phyloP scores from a whole-genome alignment of 2,113 vertebrate genomes.

The Columbina picui region DNA sequence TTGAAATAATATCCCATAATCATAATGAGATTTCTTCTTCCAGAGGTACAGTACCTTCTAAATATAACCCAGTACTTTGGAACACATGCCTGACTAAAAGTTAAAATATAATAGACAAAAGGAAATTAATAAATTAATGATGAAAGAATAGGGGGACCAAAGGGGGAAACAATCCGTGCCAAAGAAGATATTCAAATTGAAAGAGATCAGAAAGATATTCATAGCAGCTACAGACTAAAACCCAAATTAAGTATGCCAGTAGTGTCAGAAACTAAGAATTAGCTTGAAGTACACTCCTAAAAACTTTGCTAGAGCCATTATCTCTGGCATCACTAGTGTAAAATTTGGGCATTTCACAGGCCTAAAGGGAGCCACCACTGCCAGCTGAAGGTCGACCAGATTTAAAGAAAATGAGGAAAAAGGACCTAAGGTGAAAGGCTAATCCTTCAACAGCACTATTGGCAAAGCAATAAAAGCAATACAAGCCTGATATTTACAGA shows the following conservation, averaged over 20 bases:
- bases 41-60: neutral
- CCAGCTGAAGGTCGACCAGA: neutral
- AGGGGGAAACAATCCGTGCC: neutral
- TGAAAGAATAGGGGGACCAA: neutral
- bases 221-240: neutral
- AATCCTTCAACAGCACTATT: neutral
- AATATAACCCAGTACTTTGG: neutral
- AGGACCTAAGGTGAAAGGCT: neutral
- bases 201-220: neutral
- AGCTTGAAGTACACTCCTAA: neutral
- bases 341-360: neutral
- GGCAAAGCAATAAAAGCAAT: neutral
- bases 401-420: neutral
- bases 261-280: neutral
- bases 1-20: neutral
- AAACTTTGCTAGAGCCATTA: neutral
- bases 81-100: neutral
- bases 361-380: neutral
- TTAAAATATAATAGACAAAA: neutral
- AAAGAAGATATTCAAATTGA: neutral
- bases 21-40: slow-evolving; percentile 22
- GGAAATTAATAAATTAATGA: neutral
- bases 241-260: neutral
- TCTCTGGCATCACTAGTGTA: neutral
- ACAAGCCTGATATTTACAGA: neutral